These are phyloP conservation scores for Reinhardtius hippoglossoides DNA, from an alignment of 2,113 vertebrate genomes.

Conservation along the genomic window DNA sequence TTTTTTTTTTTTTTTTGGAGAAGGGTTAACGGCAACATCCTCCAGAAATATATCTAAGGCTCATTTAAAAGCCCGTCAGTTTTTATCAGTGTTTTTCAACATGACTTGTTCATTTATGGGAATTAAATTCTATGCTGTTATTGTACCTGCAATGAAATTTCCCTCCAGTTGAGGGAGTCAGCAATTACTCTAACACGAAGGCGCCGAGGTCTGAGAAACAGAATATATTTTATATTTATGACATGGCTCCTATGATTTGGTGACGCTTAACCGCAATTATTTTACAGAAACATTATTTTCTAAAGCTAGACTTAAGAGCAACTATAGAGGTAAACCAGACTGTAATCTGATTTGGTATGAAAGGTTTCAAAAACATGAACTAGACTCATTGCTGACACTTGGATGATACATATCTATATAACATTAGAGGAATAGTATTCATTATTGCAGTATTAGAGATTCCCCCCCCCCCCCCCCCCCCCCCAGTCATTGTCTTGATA, in stretches of 20 bases:
- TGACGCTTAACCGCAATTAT: neutral
- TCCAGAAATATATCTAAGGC: conserved; percentile 16
- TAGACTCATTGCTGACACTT: neutral
- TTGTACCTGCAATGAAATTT: conserved; percentile 12
- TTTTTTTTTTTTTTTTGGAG: neutral
- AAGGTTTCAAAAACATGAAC: neutral
- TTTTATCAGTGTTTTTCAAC: conserved; percentile 14
- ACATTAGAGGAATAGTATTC: conserved; percentile 30
- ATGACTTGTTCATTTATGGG: conserved; percentile 1
- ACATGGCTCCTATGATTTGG: neutral
- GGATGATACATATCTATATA: conserved; percentile 9
- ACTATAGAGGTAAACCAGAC: neutral
- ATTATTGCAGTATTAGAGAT: conserved; percentile 35
- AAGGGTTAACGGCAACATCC: neutral
- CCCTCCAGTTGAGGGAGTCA: conserved; percentile 45
- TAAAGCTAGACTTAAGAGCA: conserved; percentile 3
- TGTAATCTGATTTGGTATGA: no score
- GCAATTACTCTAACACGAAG: neutral
- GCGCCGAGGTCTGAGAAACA: neutral
- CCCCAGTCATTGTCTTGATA: neutral
- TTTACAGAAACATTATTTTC: no score
- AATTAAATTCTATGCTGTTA: conserved; percentile 6
- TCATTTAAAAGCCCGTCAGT: conserved; percentile 19
- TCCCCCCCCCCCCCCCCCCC: neutral
- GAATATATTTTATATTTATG: neutral